phyloP scores from a whole-genome alignment of 2,797 vertebrate genomes.

The Phaenicophaeus curvirostris region DNA sequence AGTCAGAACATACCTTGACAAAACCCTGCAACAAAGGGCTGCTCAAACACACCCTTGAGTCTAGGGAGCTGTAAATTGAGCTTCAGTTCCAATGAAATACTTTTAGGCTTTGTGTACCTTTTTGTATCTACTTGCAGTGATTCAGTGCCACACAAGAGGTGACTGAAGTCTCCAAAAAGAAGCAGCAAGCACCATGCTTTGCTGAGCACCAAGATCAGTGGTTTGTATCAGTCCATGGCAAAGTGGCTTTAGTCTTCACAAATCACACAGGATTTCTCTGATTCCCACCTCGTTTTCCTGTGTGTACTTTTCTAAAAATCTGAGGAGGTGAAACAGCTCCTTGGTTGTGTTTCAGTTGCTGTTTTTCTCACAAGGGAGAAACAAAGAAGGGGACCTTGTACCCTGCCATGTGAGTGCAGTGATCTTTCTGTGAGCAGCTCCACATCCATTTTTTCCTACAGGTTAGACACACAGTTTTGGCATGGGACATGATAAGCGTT shows the following conservation, averaged over 20 bases:
- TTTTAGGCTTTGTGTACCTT: background rate
- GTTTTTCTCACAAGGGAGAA: background rate
- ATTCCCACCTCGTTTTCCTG: background rate
- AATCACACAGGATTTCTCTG: background rate
- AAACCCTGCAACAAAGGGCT: slow-evolving; percentile 41
- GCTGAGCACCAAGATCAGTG: background rate
- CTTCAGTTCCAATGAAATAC: background rate
- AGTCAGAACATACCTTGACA: slow-evolving; percentile 65
- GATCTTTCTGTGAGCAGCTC: slow-evolving; percentile 58
- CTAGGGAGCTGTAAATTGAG: slow-evolving; percentile 45
- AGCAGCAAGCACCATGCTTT: background rate
- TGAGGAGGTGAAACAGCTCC: background rate
- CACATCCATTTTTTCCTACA: slow-evolving; percentile 80
- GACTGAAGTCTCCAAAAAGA: slow-evolving; percentile 16
- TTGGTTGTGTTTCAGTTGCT: background rate
- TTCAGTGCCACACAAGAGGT: slow-evolving; percentile 3
- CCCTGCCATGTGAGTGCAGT: background rate
- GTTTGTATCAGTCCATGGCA: background rate
- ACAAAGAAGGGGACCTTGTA: background rate
- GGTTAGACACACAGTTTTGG: slow-evolving; percentile 88
- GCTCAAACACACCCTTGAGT: slow-evolving; percentile 39
- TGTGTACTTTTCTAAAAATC: background rate
- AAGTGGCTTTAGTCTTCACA: background rate
- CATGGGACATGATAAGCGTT: slow-evolving; percentile 79
- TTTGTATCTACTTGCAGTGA: background rate